phyloP scores from a whole-genome alignment of 1,140 invertebrate genomes.

The Papilio polytes region DNA sequence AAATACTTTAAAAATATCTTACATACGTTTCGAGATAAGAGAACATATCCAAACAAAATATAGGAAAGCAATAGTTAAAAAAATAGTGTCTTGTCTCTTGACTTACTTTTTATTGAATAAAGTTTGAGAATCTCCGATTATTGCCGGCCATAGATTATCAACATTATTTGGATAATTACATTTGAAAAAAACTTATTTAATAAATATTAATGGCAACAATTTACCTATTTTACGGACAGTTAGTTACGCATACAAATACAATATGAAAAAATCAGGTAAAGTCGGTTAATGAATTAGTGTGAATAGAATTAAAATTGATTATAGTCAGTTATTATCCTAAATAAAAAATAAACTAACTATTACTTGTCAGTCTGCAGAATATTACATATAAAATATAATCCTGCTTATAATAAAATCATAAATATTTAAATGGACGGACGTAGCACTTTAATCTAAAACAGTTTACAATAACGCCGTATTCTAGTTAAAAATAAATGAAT shows the following conservation, averaged over 20 bases:
- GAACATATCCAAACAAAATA: neutral
- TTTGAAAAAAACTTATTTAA: neutral
- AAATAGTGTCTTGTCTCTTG: neutral
- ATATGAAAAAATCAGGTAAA: neutral
- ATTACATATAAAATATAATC: neutral
- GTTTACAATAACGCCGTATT: constrained; percentile 8
- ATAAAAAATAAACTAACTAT: neutral
- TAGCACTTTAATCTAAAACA: constrained; percentile 6
- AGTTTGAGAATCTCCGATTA: constrained; percentile 2
- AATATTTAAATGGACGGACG: constrained; percentile 24
- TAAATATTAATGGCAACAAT: neutral
- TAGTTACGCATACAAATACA: neutral
- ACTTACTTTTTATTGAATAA: neutral
- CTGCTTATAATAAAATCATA: constrained; percentile 16
- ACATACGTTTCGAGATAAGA: neutral
- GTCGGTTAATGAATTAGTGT: neutral
- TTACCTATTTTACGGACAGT: neutral
- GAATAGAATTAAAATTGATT: neutral
- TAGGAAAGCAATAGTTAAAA: neutral
- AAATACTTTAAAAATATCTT: neutral
- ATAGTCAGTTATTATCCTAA: constrained; percentile 9
- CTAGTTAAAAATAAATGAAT: constrained; percentile 25
- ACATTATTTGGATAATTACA: constrained; percentile 11
- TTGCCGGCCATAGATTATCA: neutral
- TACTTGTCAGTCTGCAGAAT: constrained; percentile 12